Base-by-base conservation (phyloP, 1,140 invertebrate genomes). In the Doryteuthis pealeii region DNA sequence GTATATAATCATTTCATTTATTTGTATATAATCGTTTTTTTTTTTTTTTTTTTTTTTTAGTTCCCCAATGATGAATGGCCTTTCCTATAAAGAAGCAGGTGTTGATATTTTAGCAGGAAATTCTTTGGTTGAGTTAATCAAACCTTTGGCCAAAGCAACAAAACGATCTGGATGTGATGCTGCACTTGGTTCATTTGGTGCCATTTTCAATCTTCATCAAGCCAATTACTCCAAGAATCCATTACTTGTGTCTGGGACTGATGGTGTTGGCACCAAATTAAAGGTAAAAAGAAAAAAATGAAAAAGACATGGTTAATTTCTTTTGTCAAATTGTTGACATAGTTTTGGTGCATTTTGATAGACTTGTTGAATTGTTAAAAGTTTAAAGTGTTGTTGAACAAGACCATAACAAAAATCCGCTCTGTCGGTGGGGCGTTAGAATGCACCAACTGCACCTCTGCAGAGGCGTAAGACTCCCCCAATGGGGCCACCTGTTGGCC, bases 251-350 rank as follows among this genome's bases (percentile, higher is more conserved):
- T 95, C 96, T 77, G 96, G 95, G 3, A 96, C 97, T 4, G 97
- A 99, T 89, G 97, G 97, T 26, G 96, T 99, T 32, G 97, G 98
- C 58, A 98, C 96, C 0, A 99, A 99, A 90, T 89, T 94, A 65
- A 97, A 94, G 91, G 95, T 94, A 88, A 72, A 43, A 15, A 40
- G 4, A 40, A 40, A 40, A 40, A 40, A n/a, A n/a, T n/a, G n/a
- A n/a, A n/a, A n/a, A n/a, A 43, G 10, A n/a, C n/a, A n/a, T n/a
- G n/a, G 6, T 6, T 62, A 28, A 12, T 62, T 62, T 62, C n/a
- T n/a, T n/a, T n/a, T n/a, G n/a, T n/a, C n/a, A n/a, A n/a, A n/a
- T n/a, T n/a, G n/a, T n/a, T n/a, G n/a, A n/a, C n/a, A n/a, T n/a
- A n/a, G n/a, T n/a, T n/a, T n/a, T n/a, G n/a, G n/a, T n/a, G n/a